phyloP scores from a whole-genome alignment of 2,888 invertebrate species.

The Heteropelma amictum region DNA sequence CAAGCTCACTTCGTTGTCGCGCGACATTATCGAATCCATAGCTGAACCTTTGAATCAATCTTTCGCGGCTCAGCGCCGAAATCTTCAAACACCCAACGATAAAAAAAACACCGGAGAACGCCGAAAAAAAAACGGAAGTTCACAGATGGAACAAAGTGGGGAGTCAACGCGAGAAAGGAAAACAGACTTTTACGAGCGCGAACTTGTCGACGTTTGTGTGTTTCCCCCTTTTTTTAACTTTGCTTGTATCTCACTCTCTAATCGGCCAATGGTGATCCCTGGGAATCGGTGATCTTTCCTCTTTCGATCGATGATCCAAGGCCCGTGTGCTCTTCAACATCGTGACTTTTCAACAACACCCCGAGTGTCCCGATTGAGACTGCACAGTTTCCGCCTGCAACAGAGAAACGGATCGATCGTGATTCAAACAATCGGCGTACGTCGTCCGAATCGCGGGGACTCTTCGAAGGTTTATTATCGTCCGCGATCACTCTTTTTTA shows the following conservation, averaged over 20 bases:
- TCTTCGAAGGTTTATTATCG: no score
- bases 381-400: conserved; percentile 25
- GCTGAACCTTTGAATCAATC: conserved; percentile 8
- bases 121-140: background rate
- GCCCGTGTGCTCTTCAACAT: conserved; percentile 23
- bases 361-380: background rate
- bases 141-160: background rate
- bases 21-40: conserved; percentile 54
- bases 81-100: background rate
- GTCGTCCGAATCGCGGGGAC: no score
- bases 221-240: no score
- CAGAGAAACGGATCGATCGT: background rate
- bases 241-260: background rate
- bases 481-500: no score
- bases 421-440: background rate
- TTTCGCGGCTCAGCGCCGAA: background rate
- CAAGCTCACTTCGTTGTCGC: conserved; percentile 49
- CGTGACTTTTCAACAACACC: conserved; percentile 15
- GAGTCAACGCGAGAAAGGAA: background rate
- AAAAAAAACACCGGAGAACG: background rate
- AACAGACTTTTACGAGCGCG: background rate
- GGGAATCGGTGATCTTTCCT: conserved; percentile 4
- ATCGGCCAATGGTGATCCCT: background rate
- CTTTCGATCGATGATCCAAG: conserved; percentile 23
- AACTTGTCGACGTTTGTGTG: no score